A percentile compares a stretch with the other conserved stretches of the same genome.
Evolutionary conservation across 2,888 invertebrate genomes (phyloP).

Genomic region (Lithosia quadra): DNA sequence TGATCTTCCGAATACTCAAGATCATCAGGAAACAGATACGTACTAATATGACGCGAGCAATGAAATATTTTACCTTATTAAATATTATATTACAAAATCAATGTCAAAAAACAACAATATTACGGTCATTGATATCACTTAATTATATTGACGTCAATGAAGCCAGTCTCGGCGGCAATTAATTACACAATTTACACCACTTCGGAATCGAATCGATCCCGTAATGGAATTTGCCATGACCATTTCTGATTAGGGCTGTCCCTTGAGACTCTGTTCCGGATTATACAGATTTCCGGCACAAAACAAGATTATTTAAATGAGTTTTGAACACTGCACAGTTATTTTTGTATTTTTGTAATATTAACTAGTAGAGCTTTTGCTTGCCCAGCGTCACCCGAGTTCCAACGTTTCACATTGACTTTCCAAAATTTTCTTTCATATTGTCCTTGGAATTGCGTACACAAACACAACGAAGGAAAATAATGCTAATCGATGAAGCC

Average conservation of each 20-base stretch:
- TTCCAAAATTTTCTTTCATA: neutral
- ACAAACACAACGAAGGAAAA: no score
- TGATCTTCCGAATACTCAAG: neutral
- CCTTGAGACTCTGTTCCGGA: constrained; percentile 9
- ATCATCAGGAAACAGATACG: neutral
- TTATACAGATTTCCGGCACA: neutral
- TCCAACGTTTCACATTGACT: neutral
- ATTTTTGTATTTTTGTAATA: no score
- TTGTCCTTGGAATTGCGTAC: no score
- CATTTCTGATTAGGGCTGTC: constrained; percentile 40
- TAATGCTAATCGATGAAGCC: neutral
- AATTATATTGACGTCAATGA: constrained; percentile 59
- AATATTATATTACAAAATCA: constrained; percentile 1
- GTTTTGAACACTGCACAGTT: neutral
- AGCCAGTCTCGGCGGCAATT: constrained; percentile 59
- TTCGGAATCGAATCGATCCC: constrained; percentile 51
- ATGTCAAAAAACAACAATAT: constrained; percentile 27
- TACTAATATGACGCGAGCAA: neutral
- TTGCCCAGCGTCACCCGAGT: neutral
- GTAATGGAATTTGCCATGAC: constrained; percentile 54
- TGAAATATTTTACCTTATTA: neutral
- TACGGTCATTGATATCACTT: constrained; percentile 32
- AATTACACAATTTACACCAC: constrained; percentile 67
- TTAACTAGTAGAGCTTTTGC: no score
- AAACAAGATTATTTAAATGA: neutral